Base-by-base conservation (phyloP, 1,140 invertebrate genomes). In the Dufourea novaeangliae region DNA sequence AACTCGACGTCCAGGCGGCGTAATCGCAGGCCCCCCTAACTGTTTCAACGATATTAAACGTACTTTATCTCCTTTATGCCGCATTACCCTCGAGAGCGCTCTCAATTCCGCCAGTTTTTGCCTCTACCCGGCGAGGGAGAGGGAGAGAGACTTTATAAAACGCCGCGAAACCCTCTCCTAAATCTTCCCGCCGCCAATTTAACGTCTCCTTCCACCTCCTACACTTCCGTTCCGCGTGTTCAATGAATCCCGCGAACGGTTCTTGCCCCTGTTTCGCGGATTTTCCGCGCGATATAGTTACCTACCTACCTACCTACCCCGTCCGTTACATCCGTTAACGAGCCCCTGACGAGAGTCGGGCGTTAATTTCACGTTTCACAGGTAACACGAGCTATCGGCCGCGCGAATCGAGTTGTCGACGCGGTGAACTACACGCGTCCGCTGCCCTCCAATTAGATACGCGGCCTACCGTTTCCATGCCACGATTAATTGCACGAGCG, bases 391-490 rank as follows among this genome's bases (percentile, higher is more conserved):
- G 17, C 22, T 64, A 78, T 64, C 76, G 59, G 29, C n/a, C n/a
- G n/a, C 37, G 46, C 50, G 34, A 54, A 64, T 78, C 69, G 59
- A 63, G 27, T 64, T 72, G 69, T 78, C 37, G 56, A 72, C 27
- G 27, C 52, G 68, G 75, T 72, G 46, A 71, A 71, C 46, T 76
- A 76, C 73, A 61, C 76, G 41, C 54, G 64, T 83, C 56, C 71
- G 81, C 78, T 83, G 71, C 67, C 69, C 74, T 80, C 81, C 71
- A 80, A 84, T 84, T 84, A 84, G 79, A 73, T 83, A 80, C 54
- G 78, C 82, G 67, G 80, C 57, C 81, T 46, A 70, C 56, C 74
- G 64, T 72, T 73, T 46, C 54, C 70, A 29, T 32, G 69, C 61
- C 54, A 41, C 79, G 50, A 72, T 59, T 66, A 63, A 83, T 80